Conservation (phyloP, 2,797 vertebrate species). For the Sylvilagus floridanus region DNA sequence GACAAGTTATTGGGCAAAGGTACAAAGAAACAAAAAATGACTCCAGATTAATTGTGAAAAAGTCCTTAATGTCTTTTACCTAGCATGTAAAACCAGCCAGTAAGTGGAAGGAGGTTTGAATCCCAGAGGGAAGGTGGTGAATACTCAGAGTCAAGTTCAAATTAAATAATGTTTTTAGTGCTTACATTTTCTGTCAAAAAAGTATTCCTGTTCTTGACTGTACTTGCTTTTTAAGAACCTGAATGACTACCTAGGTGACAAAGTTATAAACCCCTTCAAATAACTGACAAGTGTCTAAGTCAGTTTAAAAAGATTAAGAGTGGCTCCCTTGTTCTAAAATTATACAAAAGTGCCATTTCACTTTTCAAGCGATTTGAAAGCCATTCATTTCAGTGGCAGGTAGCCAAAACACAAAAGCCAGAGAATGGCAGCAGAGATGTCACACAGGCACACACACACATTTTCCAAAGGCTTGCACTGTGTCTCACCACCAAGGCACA, state of each 20-base stretch:
- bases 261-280: conserved; percentile 78
- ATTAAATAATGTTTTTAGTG: conserved; percentile 60
- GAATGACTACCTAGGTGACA: conserved; percentile 73
- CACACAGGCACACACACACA: conserved; percentile 37
- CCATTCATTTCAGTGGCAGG: conserved; percentile 81
- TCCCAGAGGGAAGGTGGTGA: conserved; percentile 50
- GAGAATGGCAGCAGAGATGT: conserved; percentile 70
- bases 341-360: conserved; percentile 81
- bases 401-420: conserved; percentile 79
- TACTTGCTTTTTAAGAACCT: conserved; percentile 70
- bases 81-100: conserved; percentile 66
- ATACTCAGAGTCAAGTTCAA: conserved; percentile 55
- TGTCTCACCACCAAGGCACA: conserved; percentile 55
- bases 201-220: conserved; percentile 43
- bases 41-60: conserved; percentile 73
- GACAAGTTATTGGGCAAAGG: conserved; percentile 23
- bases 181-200: conserved; percentile 65
- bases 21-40: conserved; percentile 46
- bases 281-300: conserved; percentile 81
- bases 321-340: conserved; percentile 81
- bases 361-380: conserved; percentile 82
- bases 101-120: conserved; percentile 49
- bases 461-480: conserved; percentile 56
- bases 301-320: conserved; percentile 81
- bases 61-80: conserved; percentile 70